phyloP scores from a whole-genome alignment of 2,888 invertebrate genomes.

The Strigamia transsilvanica region DNA sequence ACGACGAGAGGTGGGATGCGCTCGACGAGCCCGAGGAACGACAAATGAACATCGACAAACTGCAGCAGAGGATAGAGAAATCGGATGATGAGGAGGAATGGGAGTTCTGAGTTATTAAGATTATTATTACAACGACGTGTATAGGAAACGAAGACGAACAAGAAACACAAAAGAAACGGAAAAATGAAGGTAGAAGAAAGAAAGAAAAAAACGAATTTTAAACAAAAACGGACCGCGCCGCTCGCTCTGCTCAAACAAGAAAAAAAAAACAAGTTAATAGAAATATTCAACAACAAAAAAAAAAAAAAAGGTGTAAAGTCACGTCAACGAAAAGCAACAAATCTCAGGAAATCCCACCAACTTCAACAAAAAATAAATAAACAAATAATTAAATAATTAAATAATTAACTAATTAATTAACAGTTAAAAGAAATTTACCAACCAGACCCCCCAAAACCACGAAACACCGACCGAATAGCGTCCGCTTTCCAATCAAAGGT shows the following conservation, averaged over 20 bases:
- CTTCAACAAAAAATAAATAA: constrained; percentile 14
- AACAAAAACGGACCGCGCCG: constrained; percentile 12
- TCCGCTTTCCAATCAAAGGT: constrained; percentile 24
- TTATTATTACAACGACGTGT: constrained; percentile 23
- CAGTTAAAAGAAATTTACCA: background rate
- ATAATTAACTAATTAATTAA: background rate
- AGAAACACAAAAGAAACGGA: background rate
- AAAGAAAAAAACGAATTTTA: background rate
- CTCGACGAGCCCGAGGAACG: constrained; percentile 57
- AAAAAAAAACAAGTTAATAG: constrained; percentile 11
- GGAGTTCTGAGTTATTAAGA: constrained; percentile 58
- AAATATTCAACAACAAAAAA: background rate
- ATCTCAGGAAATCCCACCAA: constrained; percentile 49
- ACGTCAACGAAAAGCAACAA: constrained; percentile 48
- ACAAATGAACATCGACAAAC: constrained; percentile 58
- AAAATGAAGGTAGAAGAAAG: background rate
- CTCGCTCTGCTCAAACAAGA: constrained; percentile 46
- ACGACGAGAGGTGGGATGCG: constrained; percentile 58
- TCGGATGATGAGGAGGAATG: constrained; percentile 58
- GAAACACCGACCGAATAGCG: constrained; percentile 47
- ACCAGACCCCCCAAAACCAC: constrained; percentile 1
- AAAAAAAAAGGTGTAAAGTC: constrained; percentile 3
- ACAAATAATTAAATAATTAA: background rate
- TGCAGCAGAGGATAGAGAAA: constrained; percentile 58
- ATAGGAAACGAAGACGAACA: background rate